Percentiles rank a stretch among this genome's conserved stretches.
Evolutionary conservation across 2,797 vertebrate genomes (phyloP).

Genomic region (Rhinichthys osculus): DNA sequence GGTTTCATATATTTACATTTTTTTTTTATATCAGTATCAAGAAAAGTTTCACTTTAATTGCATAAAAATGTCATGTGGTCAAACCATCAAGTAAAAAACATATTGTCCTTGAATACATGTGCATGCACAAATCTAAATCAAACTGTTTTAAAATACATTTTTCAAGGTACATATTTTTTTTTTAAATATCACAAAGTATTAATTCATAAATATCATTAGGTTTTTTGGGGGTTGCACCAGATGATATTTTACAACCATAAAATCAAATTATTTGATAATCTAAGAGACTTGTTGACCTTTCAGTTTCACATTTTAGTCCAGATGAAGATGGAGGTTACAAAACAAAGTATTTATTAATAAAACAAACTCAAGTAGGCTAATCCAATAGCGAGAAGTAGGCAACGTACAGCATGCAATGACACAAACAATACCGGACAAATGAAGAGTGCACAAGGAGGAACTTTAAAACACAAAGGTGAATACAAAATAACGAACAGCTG

Average conservation of each 20-base stretch:
- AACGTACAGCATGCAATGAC: too few species aligned
- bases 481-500: too few species aligned
- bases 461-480: too few species aligned
- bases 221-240: too few species aligned
- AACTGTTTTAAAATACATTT: neutral
- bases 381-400: too few species aligned
- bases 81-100: neutral
- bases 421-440: too few species aligned
- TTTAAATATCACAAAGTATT: too few species aligned
- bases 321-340: too few species aligned
- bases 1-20: neutral
- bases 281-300: neutral
- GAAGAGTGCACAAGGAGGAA: too few species aligned
- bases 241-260: neutral
- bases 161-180: neutral
- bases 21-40: neutral
- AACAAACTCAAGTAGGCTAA: too few species aligned
- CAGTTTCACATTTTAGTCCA: too few species aligned
- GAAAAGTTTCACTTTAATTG: neutral
- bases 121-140: neutral
- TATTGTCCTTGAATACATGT: neutral
- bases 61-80: neutral
- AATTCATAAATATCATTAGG: neutral
- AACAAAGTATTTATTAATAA: too few species aligned
- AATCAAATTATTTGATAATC: neutral